Conservation (phyloP, 2,888 invertebrate species). For the Catocala sponsa region DNA sequence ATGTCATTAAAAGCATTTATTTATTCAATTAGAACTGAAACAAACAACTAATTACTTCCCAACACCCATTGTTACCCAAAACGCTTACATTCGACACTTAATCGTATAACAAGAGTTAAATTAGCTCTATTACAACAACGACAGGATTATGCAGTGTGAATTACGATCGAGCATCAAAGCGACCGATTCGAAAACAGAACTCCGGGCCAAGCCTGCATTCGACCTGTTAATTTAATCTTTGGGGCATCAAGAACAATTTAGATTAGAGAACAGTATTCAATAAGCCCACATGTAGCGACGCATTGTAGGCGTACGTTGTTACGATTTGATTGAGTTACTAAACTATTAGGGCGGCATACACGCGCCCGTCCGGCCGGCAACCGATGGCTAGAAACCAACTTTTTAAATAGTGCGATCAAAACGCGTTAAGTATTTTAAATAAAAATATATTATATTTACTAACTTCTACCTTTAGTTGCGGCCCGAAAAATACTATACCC, state of each 20-base stretch:
- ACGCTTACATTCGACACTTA: conserved; percentile 47
- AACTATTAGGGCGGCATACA: conserved; percentile 60
- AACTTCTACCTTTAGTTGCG: too few relatives aligned
- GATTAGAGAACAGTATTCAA: conserved; percentile 85
- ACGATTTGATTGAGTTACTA: conserved; percentile 80
- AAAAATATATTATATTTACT: too few relatives aligned
- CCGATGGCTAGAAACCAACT: neutral
- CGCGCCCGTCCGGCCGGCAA: conserved; percentile 15
- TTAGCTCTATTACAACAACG: conserved; percentile 77
- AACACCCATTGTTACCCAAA: neutral
- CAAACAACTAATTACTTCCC: neutral
- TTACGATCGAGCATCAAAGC: conserved; percentile 71
- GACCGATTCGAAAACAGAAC: conserved; percentile 70
- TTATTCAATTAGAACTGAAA: too few relatives aligned
- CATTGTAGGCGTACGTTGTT: conserved; percentile 68
- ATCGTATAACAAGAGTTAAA: conserved; percentile 74
- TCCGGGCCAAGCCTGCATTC: conserved; percentile 65
- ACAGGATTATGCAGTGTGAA: conserved; percentile 73
- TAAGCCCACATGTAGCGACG: conserved; percentile 75
- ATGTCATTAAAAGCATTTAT: too few relatives aligned
- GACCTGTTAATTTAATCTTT: conserved; percentile 83
- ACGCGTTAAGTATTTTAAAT: too few relatives aligned
- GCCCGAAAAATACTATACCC: too few relatives aligned
- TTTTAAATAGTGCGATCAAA: too few relatives aligned
- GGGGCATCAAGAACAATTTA: conserved; percentile 80